Base-by-base conservation (phyloP, 2,888 invertebrate species). In the Amiota mariae region DNA sequence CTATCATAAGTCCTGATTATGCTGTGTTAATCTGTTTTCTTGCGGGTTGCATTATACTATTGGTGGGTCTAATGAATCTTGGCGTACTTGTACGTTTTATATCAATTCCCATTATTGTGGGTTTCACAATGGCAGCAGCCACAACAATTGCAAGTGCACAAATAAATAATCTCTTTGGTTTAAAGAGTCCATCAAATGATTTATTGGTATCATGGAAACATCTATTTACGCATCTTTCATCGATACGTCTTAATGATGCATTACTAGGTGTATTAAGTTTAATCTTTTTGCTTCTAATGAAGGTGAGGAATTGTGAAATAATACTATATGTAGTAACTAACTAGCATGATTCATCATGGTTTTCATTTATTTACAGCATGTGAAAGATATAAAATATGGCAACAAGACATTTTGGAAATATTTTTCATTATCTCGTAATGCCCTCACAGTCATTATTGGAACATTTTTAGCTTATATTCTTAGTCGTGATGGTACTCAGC, bases 41-140 rank as follows among this genome's bases (percentile, higher is more conserved):
- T 20, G 91, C 94, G 20, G 97, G 97, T 12, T 90, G 93, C 74
- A 91, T 95, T 61, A 93, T 95, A 70, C 91, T 95, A 1, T 15
- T 93, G 0, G 91, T 95, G 85, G 96, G 96, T 1, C 79, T 96
- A 51, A 90, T 96, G 47, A 94, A 95, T 86, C 91, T 96, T 81
- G 94, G 96, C 51, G 96, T 96, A 83, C 90, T 97, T 0, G 92
- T 97, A 64, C 94, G 96, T 82, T 97, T 97, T 86, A 96, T 97
- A 87, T 96, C 96, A 0, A 92, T 93, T 80, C 96, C 97, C 0
- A 96, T 97, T 1, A 95, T 95, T 72, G 93, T 94, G 48, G 97
- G 95, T 0, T 97, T 97, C 87, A 96, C 96, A 0, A 94, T 95
- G 13, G 96, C 96, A 0, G 97, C 97, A 0, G 96, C 97, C 15